Evolutionary conservation across 2,113 vertebrate genomes (phyloP).

Genomic region (Antennarius striatus): DNA sequence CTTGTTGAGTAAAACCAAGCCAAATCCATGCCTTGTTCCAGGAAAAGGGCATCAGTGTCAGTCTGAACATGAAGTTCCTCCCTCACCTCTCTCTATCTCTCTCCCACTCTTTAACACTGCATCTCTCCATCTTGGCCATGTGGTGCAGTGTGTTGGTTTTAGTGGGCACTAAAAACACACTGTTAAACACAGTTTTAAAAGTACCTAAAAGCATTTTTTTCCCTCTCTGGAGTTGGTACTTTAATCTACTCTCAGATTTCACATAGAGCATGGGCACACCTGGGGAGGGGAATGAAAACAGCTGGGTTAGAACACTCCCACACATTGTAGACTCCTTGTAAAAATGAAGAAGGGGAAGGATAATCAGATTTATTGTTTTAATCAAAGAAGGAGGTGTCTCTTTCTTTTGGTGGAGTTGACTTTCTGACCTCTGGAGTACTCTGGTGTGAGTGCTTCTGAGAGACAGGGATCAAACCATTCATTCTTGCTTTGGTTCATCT

Average conservation of each 20-base stretch:
- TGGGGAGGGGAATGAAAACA: conserved; percentile 67
- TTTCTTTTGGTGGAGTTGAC: conserved; percentile 43
- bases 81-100: conserved; percentile 12
- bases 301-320: conserved; percentile 54
- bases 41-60: conserved; percentile 3
- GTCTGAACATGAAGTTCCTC: conserved; percentile 14
- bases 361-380: conserved; percentile 80
- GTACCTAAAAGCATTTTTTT: conserved; percentile 83
- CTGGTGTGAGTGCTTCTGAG: conserved; percentile 14
- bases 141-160: conserved; percentile 72
- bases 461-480: conserved; percentile 31
- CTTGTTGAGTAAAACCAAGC: background rate
- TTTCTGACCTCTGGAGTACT: conserved; percentile 43
- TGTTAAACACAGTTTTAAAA: conserved; percentile 81
- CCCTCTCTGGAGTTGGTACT: conserved; percentile 71
- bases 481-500: conserved; percentile 27
- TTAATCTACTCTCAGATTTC: conserved; percentile 82
- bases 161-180: conserved; percentile 80
- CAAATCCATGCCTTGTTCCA: background rate
- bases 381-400: conserved; percentile 67
- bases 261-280: conserved; percentile 66
- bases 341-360: conserved; percentile 65
- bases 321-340: conserved; percentile 68
- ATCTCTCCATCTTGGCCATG: conserved; percentile 59
- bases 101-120: conserved; percentile 20